Percentiles rank a stretch among this genome's conserved stretches.
Conservation (phyloP, 2,888 invertebrate genomes). For the Magallana nippona region DNA sequence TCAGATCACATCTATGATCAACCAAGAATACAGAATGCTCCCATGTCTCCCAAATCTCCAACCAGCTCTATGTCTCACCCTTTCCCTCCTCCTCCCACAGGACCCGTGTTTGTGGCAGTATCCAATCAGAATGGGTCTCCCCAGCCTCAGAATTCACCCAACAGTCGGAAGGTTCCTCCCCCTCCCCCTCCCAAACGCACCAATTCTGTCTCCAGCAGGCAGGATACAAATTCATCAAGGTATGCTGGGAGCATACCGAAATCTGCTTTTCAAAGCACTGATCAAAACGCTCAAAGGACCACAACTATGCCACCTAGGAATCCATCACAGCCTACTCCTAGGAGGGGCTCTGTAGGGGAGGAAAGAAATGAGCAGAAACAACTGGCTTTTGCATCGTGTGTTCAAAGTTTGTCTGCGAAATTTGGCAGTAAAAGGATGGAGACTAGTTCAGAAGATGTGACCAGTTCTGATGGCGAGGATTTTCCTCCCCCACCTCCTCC, state of each 20-base stretch:
- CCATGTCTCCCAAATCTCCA: conserved; percentile 53
- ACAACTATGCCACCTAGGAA: conserved; percentile 53
- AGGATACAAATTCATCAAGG: conserved; percentile 40
- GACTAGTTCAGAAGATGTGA: conserved; percentile 67
- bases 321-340: conserved; percentile 58
- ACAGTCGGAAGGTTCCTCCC: conserved; percentile 75
- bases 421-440: conserved; percentile 76
- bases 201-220: conserved; percentile 75
- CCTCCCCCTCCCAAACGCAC: conserved; percentile 82
- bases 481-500: conserved; percentile 77
- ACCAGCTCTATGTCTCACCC: conserved; percentile 52
- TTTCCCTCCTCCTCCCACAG: conserved; percentile 53
- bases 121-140: conserved; percentile 59
- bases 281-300: conserved; percentile 30
- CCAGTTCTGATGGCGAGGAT: conserved; percentile 75
- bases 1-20: conserved; percentile 72
- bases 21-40: conserved; percentile 63
- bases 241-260: conserved; percentile 53
- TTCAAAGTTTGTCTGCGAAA: conserved; percentile 73
- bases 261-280: conserved; percentile 42
- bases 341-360: not conserved
- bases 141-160: conserved; percentile 62
- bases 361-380: conserved; percentile 54
- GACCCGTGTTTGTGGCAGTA: conserved; percentile 57
- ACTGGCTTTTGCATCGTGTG: conserved; percentile 79